These are phyloP conservation scores for Malurus melanocephalus DNA, from an alignment of 2,113 vertebrate species.

Conservation along the genomic window DNA sequence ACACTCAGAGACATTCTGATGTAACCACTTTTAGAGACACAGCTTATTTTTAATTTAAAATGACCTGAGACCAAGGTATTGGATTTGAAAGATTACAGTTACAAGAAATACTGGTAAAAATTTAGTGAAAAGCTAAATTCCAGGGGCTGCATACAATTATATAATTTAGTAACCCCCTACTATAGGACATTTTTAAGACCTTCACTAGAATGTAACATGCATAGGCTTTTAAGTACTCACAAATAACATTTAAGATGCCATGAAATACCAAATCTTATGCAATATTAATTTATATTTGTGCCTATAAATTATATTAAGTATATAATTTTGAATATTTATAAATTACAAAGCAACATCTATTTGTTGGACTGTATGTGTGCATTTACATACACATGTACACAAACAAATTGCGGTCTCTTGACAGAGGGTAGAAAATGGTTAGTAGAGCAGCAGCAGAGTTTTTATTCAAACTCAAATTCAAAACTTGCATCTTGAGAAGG, in stretches of 20 bases:
- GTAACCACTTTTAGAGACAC: neutral
- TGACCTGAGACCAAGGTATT: neutral
- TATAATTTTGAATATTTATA: neutral
- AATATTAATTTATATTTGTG: neutral
- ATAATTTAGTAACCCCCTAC: neutral
- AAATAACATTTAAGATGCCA: neutral
- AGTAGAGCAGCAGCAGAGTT: neutral
- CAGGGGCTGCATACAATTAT: neutral
- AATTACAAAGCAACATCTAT: neutral
- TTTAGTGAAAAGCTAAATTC: neutral
- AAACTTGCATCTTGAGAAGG: neutral
- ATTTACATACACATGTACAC: neutral
- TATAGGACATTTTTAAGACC: neutral
- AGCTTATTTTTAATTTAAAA: neutral
- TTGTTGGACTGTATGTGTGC: neutral
- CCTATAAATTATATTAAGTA: neutral
- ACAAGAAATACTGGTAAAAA: neutral
- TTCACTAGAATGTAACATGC: neutral
- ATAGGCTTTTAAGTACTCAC: neutral
- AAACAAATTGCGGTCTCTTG: neutral
- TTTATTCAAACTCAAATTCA: neutral
- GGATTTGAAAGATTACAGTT: neutral
- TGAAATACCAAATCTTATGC: neutral
- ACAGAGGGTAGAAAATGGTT: neutral
- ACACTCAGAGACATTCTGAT: neutral